These are phyloP conservation scores for Merodon equestris DNA, from an alignment of 2,888 invertebrate genomes.

Conservation along the genomic window DNA sequence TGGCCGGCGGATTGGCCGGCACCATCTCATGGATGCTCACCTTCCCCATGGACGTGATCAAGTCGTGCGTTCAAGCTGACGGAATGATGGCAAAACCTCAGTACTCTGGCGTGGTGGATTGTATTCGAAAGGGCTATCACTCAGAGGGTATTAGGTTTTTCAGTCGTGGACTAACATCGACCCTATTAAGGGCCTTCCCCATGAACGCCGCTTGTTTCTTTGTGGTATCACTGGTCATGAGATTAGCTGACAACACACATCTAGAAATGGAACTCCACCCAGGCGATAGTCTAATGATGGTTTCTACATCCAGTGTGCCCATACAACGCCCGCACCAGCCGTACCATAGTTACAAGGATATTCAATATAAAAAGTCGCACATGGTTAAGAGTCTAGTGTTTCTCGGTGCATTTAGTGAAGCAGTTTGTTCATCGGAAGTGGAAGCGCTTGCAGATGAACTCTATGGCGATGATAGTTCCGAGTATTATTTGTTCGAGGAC, in stretches of 20 bases:
- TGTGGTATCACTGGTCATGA: conserved; percentile 89
- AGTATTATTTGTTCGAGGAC: conserved; percentile 70
- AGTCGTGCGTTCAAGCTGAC: conserved; percentile 91
- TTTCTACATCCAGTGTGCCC: conserved; percentile 42
- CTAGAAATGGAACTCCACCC: conserved; percentile 48
- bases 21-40: conserved; percentile 90
- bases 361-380: conserved; percentile 63
- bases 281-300: conserved; percentile 43
- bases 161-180: conserved; percentile 87
- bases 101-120: conserved; percentile 87
- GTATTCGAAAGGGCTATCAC: conserved; percentile 84
- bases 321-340: conserved; percentile 18
- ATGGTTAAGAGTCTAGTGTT: conserved; percentile 71
- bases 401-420: conserved; percentile 74
- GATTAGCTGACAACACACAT: conserved; percentile 52
- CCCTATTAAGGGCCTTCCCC: conserved; percentile 92
- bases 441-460: conserved; percentile 73
- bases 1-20: conserved; percentile 93
- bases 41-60: conserved; percentile 94
- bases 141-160: conserved; percentile 87
- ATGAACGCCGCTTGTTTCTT: conserved; percentile 95
- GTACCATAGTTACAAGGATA: conserved; percentile 35
- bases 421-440: conserved; percentile 74
- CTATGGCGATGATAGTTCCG: conserved; percentile 65
- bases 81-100: conserved; percentile 79